Evolutionary conservation across 2,113 vertebrate species (phyloP).

Genomic region (Tringa solitaria): DNA sequence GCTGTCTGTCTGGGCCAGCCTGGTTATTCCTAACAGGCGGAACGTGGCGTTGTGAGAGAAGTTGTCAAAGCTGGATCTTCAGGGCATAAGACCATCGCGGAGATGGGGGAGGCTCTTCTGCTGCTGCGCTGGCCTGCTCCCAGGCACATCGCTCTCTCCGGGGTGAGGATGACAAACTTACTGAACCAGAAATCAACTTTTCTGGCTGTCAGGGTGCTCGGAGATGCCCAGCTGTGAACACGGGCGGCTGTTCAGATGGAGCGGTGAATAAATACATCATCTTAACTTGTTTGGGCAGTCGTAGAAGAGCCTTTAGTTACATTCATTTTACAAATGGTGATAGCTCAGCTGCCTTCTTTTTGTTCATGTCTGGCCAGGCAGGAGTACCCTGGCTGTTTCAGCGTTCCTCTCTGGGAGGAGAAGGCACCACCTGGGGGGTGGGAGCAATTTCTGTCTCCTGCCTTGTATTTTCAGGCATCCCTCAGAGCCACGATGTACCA

Average conservation of each 20-base stretch:
- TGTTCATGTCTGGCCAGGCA: accelerated
- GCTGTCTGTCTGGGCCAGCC: not conserved
- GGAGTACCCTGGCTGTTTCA: not conserved
- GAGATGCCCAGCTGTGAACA: not conserved
- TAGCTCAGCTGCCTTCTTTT: not conserved
- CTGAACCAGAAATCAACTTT: not conserved
- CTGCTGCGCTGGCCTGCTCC: not conserved
- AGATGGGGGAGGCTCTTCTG: not conserved
- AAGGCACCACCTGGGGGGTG: not conserved
- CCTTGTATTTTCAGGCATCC: accelerated
- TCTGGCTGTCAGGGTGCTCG: not conserved
- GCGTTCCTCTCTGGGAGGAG: not conserved
- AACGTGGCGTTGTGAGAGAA: not conserved
- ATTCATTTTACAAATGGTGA: accelerated
- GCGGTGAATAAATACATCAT: not conserved
- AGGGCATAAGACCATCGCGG: not conserved
- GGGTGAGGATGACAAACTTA: not conserved
- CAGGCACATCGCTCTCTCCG: accelerated
- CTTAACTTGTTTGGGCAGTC: not conserved
- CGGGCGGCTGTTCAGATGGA: not conserved
- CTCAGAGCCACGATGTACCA: not conserved
- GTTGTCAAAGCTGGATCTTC: not conserved
- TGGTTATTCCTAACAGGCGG: not conserved
- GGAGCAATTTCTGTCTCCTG: not conserved
- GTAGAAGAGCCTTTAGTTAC: not conserved